Conservation (phyloP, 2,888 invertebrate genomes). For the Ophion ellenae region DNA sequence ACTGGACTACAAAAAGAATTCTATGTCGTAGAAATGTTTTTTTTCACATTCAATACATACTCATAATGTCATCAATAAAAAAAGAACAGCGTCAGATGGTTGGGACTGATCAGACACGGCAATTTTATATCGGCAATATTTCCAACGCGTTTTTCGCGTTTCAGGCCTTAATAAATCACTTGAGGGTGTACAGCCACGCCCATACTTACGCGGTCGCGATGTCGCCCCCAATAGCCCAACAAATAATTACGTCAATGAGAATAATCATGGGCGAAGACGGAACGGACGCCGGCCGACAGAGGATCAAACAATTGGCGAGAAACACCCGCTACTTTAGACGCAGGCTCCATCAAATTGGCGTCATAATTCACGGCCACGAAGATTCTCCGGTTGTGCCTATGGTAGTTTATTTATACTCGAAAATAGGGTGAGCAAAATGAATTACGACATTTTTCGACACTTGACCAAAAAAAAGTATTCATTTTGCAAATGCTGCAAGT, state of each 20-base stretch:
- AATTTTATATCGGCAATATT: no score
- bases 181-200: slow-evolving; percentile 93
- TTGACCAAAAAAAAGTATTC: neutral
- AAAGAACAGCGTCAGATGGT: no score
- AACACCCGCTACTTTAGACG: slow-evolving; percentile 93
- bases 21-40: no score
- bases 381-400: slow-evolving; percentile 99
- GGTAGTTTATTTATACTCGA: slow-evolving; percentile 96
- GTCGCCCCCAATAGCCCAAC: slow-evolving; percentile 95
- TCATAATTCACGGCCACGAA: slow-evolving; percentile 95
- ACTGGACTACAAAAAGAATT: no score
- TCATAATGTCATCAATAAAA: no score
- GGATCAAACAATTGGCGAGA: slow-evolving; percentile 89
- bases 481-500: no score
- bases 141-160: no score
- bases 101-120: no score
- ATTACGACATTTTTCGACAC: neutral
- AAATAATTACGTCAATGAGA: slow-evolving; percentile 94
- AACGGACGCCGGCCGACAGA: slow-evolving; percentile 87
- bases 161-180: slow-evolving; percentile 89
- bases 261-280: slow-evolving; percentile 94
- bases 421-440: slow-evolving; percentile 89
- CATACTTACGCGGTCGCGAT: slow-evolving; percentile 94
- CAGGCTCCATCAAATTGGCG: slow-evolving; percentile 93
- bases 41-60: no score